Evolutionary conservation across 2,888 invertebrate species (phyloP), one percentile per base, ranked within the genome.

Genomic region (Hoplodrina ambigua): DNA sequence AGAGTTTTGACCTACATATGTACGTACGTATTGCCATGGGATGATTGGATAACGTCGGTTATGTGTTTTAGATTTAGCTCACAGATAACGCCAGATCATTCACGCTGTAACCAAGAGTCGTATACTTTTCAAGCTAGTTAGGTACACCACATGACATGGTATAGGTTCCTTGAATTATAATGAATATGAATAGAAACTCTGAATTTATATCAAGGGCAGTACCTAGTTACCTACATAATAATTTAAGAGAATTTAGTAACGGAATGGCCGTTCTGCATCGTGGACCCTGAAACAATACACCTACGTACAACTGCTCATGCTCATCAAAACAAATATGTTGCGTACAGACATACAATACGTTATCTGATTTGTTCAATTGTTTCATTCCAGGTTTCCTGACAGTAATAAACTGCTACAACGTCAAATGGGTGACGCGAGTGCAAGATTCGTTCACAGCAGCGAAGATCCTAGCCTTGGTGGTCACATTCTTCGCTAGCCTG

Each of bases 371-470:
- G 57, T 69, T n/a, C 63, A 69, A 71, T 79, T 64, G 54, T 77
- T 58, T 76, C 82, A 87, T 93, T 96, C 6, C 94, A 98, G 98
- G 98, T 96, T 93, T 98, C 56, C 95, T 99, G 69, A 99, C 99
- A 1, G 98, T 98, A 57, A 97, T 99, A 83, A 99, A 99, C 93
- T 99, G 99, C 91, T 98, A 98, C 93, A 98, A 99, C 91, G 99
- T 99, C 8, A 99, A 98, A 96, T 98, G 98, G 98, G 99, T 99
- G 54, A 99, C 99, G 2, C 97, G 98, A 76, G 98, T 99, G 0
- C 99, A 99, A 88, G 99, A 99, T 88, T 97, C 98, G 46, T 99
- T 99, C 92, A 99, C 99, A 0, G 98, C 97, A 13, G 98, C 99
- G 41, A 99, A 99, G 94, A 97, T 99, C 30, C 95, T 98, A 33